Percentiles rank a stretch among this genome's conserved stretches.
These are phyloP conservation scores for Neoascia interrupta DNA, from an alignment of 2,888 invertebrate genomes.

Conservation along the genomic window DNA sequence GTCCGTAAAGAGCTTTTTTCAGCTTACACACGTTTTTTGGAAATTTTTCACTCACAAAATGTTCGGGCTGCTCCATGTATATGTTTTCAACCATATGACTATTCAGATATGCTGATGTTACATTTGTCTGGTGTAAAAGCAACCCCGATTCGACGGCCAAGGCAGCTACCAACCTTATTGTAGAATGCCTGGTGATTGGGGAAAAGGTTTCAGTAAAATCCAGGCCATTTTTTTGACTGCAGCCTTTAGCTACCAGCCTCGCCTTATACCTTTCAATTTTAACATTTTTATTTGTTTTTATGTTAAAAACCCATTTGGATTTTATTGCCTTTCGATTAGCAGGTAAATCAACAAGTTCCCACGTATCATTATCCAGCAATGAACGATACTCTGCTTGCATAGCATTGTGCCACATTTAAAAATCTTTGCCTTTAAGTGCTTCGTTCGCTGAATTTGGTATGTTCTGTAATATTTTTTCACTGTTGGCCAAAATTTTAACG, in stretches of 20 bases:
- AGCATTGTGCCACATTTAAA: constrained; percentile 11
- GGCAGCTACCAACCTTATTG: neutral
- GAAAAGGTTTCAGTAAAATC: constrained; percentile 22
- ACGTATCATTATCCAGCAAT: constrained; percentile 20
- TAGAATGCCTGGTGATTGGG: constrained; percentile 12
- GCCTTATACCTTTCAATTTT: constrained; percentile 69
- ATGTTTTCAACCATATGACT: neutral
- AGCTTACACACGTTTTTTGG: constrained; percentile 43
- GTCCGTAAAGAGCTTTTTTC: constrained; percentile 7
- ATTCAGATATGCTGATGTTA: constrained; percentile 5
- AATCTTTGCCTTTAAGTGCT: constrained; percentile 9
- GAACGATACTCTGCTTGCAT: constrained; percentile 23
- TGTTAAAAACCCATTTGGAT: constrained; percentile 71
- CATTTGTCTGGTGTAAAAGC: constrained; percentile 2
- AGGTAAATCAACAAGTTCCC: constrained; percentile 7
- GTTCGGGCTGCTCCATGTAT: neutral
- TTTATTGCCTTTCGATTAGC: constrained; percentile 44
- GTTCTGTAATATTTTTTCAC: too few relatives aligned
- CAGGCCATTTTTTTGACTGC: constrained; percentile 53
- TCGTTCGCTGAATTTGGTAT: too few relatives aligned
- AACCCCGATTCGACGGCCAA: neutral
- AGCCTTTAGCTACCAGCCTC: constrained; percentile 72
- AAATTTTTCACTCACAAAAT: neutral
- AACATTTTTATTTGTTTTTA: constrained; percentile 69
- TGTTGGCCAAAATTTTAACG: too few relatives aligned